These are phyloP conservation scores for Agelastica alni DNA, from an alignment of 2,888 invertebrate species.

Conservation along the genomic window DNA sequence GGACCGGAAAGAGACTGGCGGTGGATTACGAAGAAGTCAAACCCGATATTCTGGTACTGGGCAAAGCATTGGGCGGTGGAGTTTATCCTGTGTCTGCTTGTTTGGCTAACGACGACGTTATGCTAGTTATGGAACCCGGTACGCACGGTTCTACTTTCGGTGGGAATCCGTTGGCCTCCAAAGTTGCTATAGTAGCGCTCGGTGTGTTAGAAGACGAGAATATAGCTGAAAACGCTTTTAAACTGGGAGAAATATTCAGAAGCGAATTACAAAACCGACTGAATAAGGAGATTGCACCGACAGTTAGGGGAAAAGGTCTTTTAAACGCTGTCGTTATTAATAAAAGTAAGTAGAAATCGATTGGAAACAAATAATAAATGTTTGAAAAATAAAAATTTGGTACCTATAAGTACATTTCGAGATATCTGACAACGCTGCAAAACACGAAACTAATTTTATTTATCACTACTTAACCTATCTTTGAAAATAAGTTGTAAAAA, in stretches of 20 bases:
- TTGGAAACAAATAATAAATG: no score
- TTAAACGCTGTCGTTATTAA: conserved; percentile 77
- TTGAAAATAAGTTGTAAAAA: no score
- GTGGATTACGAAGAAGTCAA: conserved; percentile 75
- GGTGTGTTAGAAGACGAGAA: conserved; percentile 76
- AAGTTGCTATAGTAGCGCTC: conserved; percentile 74
- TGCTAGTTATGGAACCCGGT: conserved; percentile 74
- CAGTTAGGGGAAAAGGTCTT: conserved; percentile 76
- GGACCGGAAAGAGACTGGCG: conserved; percentile 75
- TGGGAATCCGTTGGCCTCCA: conserved; percentile 79
- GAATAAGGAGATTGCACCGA: conserved; percentile 58
- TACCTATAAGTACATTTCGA: no score
- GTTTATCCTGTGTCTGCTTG: conserved; percentile 74
- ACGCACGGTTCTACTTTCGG: conserved; percentile 85
- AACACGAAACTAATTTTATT: no score
- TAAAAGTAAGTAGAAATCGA: conserved; percentile 64
- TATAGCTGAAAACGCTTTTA: conserved; percentile 72
- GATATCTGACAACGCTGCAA: no score
- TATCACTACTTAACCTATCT: no score
- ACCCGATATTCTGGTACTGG: conserved; percentile 77
- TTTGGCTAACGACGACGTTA: conserved; percentile 72
- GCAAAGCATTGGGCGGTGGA: conserved; percentile 83
- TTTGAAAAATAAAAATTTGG: no score
- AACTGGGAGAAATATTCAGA: conserved; percentile 70
- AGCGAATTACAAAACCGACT: conserved; percentile 62